These are phyloP conservation scores for Scelioninae gen. 2 DNA, from an alignment of 2,888 invertebrate species.

Conservation along the genomic window DNA sequence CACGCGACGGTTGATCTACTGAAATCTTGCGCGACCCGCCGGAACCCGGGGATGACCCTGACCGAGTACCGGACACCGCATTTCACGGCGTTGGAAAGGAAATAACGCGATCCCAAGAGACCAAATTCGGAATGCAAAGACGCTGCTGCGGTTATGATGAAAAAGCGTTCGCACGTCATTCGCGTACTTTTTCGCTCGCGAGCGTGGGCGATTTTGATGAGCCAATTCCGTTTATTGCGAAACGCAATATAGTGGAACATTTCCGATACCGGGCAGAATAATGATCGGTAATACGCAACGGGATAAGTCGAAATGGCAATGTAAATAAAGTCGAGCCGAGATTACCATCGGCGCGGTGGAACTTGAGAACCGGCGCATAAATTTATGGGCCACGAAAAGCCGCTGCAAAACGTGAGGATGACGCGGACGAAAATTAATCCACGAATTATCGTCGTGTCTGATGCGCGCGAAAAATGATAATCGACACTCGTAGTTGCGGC, in stretches of 20 bases:
- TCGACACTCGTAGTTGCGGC: constrained; percentile 23
- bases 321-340: constrained; percentile 54
- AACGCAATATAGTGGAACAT: constrained; percentile 27
- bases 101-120: too few relatives aligned
- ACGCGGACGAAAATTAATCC: constrained; percentile 37
- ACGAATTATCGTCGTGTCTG: constrained; percentile 41
- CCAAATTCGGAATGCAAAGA: too few relatives aligned
- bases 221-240: constrained; percentile 46
- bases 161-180: too few relatives aligned
- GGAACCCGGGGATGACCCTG: too few relatives aligned
- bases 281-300: constrained; percentile 56
- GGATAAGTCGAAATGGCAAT: constrained; percentile 50
- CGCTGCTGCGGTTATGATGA: too few relatives aligned
- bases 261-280: constrained; percentile 48
- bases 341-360: constrained; percentile 52
- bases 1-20: too few relatives aligned
- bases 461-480: constrained; percentile 42
- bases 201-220: constrained; percentile 46
- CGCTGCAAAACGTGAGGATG: constrained; percentile 9
- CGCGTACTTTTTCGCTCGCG: not conserved
- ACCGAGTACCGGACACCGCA: too few relatives aligned
- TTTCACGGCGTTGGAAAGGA: too few relatives aligned
- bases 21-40: too few relatives aligned
- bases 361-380: constrained; percentile 41
- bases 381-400: constrained; percentile 38